phyloP scores from a whole-genome alignment of 2,113 vertebrate species.

The Zosterops borbonicus region DNA sequence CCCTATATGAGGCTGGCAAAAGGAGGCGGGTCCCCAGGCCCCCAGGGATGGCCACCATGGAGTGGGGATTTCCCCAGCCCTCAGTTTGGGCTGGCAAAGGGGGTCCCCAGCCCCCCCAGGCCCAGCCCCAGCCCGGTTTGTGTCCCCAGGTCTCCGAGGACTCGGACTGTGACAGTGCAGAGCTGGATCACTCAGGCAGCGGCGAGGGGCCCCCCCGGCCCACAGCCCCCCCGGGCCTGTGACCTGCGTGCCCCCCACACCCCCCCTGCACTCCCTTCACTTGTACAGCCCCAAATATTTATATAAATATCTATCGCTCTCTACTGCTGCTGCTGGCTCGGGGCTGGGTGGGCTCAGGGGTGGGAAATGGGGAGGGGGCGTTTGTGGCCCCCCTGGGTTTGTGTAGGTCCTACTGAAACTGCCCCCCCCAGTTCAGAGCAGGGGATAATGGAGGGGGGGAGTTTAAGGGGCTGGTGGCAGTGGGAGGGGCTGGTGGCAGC shows the following conservation, averaged over 20 bases:
- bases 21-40: not conserved
- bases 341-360: not conserved
- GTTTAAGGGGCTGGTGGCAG: not conserved
- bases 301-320: constrained; percentile 16
- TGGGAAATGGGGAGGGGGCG: not conserved
- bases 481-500: not conserved
- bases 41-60: not conserved
- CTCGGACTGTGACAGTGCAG: constrained; percentile 91
- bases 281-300: constrained; percentile 24
- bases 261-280: not conserved
- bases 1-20: too few species aligned
- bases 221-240: not conserved
- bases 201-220: constrained; percentile 70
- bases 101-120: not conserved
- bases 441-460: not conserved
- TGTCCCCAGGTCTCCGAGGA: constrained; percentile 72
- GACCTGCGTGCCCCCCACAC: not conserved
- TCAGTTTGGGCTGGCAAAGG: not conserved
- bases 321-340: not conserved
- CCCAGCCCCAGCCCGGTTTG: not conserved
- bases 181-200: constrained; percentile 87
- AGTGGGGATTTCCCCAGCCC: too few species aligned
- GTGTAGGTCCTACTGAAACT: not conserved
- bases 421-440: not conserved
- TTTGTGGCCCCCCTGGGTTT: fast-evolving